Evolutionary conservation across 2,113 vertebrate genomes (phyloP).

Genomic region (Todiramphus chloris): DNA sequence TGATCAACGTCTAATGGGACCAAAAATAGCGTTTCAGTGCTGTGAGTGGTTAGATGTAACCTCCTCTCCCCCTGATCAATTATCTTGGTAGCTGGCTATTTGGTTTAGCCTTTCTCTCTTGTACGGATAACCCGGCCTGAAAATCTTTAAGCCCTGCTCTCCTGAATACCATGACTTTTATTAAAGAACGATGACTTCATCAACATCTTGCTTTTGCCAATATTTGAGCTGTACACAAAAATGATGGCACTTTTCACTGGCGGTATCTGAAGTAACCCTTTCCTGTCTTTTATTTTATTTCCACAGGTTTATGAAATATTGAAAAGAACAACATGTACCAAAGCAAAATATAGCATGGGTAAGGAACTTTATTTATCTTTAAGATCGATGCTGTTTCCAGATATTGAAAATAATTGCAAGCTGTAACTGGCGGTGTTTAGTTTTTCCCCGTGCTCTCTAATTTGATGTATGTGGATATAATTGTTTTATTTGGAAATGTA

Average conservation of each 20-base stretch:
- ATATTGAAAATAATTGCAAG: neutral
- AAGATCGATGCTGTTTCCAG: neutral
- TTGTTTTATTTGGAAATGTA: constrained; percentile 21
- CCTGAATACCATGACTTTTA: constrained; percentile 10
- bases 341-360: constrained; percentile 92
- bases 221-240: constrained; percentile 26
- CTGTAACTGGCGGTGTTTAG: neutral
- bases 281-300: neutral
- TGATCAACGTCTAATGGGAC: fast-evolving
- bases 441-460: neutral
- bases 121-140: fast-evolving
- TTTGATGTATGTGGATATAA: neutral
- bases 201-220: neutral
- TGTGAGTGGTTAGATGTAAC: neutral
- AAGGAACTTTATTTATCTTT: constrained; percentile 64
- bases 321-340: constrained; percentile 90
- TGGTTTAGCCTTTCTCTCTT: neutral
- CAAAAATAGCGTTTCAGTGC: neutral
- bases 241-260: neutral
- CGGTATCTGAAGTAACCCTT: neutral
- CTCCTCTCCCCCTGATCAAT: neutral
- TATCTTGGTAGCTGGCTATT: neutral
- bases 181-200: constrained; percentile 17
- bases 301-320: constrained; percentile 91
- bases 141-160: neutral